phyloP scores from a whole-genome alignment of 2,113 vertebrate genomes.

The Todiramphus chloris region DNA sequence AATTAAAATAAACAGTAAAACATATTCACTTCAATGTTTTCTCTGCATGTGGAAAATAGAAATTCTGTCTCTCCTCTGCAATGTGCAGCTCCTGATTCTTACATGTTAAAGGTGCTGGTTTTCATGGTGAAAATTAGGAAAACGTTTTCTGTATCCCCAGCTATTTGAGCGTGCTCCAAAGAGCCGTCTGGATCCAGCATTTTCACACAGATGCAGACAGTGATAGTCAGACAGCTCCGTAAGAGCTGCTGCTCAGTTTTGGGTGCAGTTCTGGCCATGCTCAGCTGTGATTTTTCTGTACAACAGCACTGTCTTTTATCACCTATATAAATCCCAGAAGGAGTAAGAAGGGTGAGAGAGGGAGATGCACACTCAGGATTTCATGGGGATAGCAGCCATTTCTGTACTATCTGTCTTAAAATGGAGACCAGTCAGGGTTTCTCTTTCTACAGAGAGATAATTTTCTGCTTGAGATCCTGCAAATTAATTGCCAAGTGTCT shows the following conservation, averaged over 20 bases:
- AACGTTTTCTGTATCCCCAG: background rate
- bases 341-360: background rate
- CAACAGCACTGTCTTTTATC: background rate
- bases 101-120: background rate
- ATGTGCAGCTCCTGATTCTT: background rate
- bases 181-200: background rate
- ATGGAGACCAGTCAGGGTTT: background rate
- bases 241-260: background rate
- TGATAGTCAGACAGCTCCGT: background rate
- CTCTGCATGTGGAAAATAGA: constrained; percentile 5
- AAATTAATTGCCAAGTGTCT: constrained; percentile 65
- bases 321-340: background rate
- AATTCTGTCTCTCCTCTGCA: background rate
- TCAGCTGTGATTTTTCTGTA: background rate
- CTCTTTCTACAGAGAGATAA: constrained; percentile 13
- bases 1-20: constrained; percentile 29
- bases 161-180: background rate
- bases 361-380: background rate
- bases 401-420: constrained; percentile 33
- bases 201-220: background rate
- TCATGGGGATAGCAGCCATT: background rate
- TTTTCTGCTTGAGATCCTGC: constrained; percentile 66
- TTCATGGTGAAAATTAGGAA: background rate
- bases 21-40: background rate
- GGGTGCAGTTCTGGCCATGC: background rate